Base-by-base conservation (phyloP, 2,888 invertebrate genomes). In the Axea sp. region DNA sequence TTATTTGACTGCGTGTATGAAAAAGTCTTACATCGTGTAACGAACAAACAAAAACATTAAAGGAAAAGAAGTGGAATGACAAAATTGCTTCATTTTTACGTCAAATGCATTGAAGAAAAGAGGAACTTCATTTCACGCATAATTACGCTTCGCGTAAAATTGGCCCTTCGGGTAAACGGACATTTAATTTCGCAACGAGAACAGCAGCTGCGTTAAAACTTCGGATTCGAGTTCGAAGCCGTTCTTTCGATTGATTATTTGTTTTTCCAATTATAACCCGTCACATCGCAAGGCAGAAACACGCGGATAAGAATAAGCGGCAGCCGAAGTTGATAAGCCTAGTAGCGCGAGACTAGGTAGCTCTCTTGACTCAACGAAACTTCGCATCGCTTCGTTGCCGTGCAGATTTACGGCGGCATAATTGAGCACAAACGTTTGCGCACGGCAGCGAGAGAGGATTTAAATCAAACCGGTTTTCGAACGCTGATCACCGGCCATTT, bases 341-440 rank as follows among this genome's bases (percentile, higher is more conserved):
- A 41, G 57, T 55, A 60, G 45, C 65, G 39, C 49, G 33, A 53
- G 65, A 39, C 24, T 59, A 37, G 45, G 65, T 53, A 72, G 65
- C 65, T 45, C 33, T 4, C 65, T 60, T 39, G 65, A 67, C 49
- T 65, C 51, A 60, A 60, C 69, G 43, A 67, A 75, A 75, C 67
- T 75, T 75, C 22, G 75, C 67, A 65, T 55, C 69, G 69, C 74
- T 78, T 77, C 74, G 76, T 72, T 75, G 74, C 68, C 60, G 73
- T 47, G 72, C 62, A 65, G 77, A 80, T 79, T 81, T 79, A 79
- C 76, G 77, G 78, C 75, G 74, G 77, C 76, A 80, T 81, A 81
- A 80, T 78, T 77, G 77, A 78, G 76, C 64, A 68, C 74, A 65
- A 74, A 65, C 68, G 68, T 74, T 74, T 74, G 65, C 74, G 62